phyloP scores from a whole-genome alignment of 2,888 invertebrate genomes.

The Tipula helvola region DNA sequence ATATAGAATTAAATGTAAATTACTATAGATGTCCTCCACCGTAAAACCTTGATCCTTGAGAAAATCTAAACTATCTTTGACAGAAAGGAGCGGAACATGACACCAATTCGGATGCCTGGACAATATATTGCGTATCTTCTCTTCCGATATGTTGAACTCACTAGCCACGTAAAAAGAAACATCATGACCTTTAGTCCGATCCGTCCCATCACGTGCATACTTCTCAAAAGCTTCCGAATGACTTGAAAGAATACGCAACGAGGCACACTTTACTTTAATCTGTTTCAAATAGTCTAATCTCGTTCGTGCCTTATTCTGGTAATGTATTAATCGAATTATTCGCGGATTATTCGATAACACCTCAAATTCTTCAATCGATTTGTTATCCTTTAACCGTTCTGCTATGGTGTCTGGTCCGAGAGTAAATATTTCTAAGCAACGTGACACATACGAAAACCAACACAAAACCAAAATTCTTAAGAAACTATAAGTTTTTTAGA shows the following conservation, averaged over 20 bases:
- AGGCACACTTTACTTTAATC: conserved; percentile 38
- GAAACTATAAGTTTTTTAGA: too few relatives aligned
- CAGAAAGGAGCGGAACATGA: conserved; percentile 44
- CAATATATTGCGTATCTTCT: conserved; percentile 31
- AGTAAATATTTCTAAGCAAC: conserved; percentile 44
- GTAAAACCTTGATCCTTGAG: conserved; percentile 40
- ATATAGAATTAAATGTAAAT: conserved; percentile 54
- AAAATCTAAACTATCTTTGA: conserved; percentile 45
- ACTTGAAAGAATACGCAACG: conserved; percentile 37
- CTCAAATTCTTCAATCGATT: conserved; percentile 45
- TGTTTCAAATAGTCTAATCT: conserved; percentile 41
- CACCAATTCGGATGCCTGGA: conserved; percentile 51
- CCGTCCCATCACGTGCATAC: conserved; percentile 42
- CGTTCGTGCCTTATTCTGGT: conserved; percentile 37
- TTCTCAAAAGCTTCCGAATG: conserved; percentile 32
- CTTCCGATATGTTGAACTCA: conserved; percentile 26
- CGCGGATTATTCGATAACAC: conserved; percentile 47
- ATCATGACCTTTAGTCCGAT: conserved; percentile 39
- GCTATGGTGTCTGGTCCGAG: conserved; percentile 45
- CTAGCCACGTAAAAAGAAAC: conserved; percentile 33
- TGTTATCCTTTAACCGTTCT: conserved; percentile 43
- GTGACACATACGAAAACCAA: conserved; percentile 38
- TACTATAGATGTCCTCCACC: conserved; percentile 42
- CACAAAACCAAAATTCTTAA: too few relatives aligned
- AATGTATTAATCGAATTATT: conserved; percentile 39